Base-by-base conservation (phyloP, 1,140 invertebrate species). In the Eufriesea mexicana region DNA sequence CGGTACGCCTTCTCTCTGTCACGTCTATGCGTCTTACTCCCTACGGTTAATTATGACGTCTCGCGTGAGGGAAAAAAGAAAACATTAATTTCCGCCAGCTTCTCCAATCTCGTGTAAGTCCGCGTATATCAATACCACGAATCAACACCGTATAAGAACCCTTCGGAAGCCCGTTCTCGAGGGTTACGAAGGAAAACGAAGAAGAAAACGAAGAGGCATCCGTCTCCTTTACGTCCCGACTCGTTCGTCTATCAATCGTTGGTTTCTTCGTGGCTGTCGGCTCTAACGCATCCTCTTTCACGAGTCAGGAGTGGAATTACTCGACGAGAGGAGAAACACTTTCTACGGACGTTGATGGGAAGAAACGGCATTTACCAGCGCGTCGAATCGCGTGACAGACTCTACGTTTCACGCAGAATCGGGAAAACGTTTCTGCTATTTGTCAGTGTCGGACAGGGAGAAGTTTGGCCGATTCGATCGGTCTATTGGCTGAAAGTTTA, bases 361-460 rank as follows among this genome's bases (percentile, higher is more conserved):
- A 16, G 7, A 6, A 62, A n/a, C 35, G 4, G 51, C 67, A 45
- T 81, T 81, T 81, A 81, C 62, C 45, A 42, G 18, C 42, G 59
- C 57, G 35, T 74, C 57, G 57, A 47, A 73, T 45, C 47, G 18
- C 8, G 57, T 51, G 16, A 64, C 78, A 35, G 6, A 1, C 47
- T 75, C 61, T n/a, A 55, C 70, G 25, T 18, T 64, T 18, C 12
- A n/a, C 2, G 9, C 10, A n/a, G 12, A 64, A 20, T 5, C n/a
- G n/a, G 12, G 35, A n/a, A 59, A 81, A 75, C 25, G 0, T 23
- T 28, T 9, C 51, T 16, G 5, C 45, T 47, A 54, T 76, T 67
- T 45, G 72, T 76, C 62, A 75, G 20, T 42, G 72, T 75, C 62
- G 23, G n/a, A 23, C 67, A 1, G 16, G 0, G 25, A 23, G 25